Base-by-base conservation (phyloP, 2,888 invertebrate genomes). In the Gasteruption jaculator region DNA sequence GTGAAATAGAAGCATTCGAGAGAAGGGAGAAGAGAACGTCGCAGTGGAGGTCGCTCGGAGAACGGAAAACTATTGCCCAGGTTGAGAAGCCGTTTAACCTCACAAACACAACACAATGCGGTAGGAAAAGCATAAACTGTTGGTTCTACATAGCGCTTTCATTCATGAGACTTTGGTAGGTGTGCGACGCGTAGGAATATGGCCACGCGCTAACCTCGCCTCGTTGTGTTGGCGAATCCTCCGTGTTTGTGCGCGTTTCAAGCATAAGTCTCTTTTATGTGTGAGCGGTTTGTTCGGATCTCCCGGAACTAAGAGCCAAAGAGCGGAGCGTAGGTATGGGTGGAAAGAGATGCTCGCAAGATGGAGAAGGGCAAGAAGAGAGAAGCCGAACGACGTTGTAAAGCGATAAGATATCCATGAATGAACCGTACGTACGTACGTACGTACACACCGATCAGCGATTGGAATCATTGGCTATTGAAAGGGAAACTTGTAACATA, bases 11-110 rank as follows among this genome's bases (percentile, higher is more conserved):
- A n/a, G n/a, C n/a, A n/a, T n/a, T 24, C 7, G 24, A 24, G 24
- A 24, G n/a, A 24, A 10, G 12, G 30, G 8, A 10, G 30, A 7
- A 29, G 41, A 42, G 25, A 40, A 41, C 30, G 36, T 32, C 39
- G 44, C 48, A 34, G 48, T 26, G 47, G 45, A 41, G 35, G 46
- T 42, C 48, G 46, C 41, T 48, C 41, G 25, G 50, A 53, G 52
- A 64, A 61, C 52, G 64, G 54, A 54, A 63, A 66, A 66, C 61
- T 64, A 65, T 66, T 65, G 66, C 63, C 65, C 64, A 54, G 45
- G 58, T 46, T 48, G 57, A 53, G 54, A 54, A 61, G 55, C 57
- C 58, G 57, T 57, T 61, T 56, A 58, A 62, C 54, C 60, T 56
- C 56, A 50, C 53, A 44, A 49, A 48, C 38, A 30, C 49, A 43